These are phyloP conservation scores for Meteorus sp. DNA, from an alignment of 1,140 invertebrate species.

Conservation along the genomic window DNA sequence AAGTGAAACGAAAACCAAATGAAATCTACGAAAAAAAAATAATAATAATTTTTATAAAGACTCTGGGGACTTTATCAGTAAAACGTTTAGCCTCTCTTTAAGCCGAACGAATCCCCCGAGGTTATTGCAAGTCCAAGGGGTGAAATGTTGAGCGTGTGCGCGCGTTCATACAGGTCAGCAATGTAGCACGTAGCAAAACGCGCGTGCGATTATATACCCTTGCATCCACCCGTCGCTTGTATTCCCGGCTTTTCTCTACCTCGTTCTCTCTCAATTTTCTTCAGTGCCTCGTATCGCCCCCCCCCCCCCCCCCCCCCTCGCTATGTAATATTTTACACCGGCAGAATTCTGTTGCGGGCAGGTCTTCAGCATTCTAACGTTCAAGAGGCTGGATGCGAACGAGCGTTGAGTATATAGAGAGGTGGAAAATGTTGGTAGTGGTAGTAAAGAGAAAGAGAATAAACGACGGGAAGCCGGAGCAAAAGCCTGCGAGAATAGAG, in stretches of 20 bases:
- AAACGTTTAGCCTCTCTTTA: background rate
- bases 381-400: constrained; percentile 27
- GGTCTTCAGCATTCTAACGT: constrained; percentile 29
- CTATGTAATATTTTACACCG: constrained; percentile 51
- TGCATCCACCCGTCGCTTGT: no score
- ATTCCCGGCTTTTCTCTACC: no score
- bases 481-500: constrained; percentile 12
- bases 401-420: constrained; percentile 14
- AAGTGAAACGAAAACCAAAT: no score
- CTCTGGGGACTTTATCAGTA: background rate
- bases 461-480: constrained; percentile 24
- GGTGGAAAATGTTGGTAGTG: constrained; percentile 25
- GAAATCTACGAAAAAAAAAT: no score
- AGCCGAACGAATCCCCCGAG: background rate
- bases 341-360: constrained; percentile 47
- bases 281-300: no score
- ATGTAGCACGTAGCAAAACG: no score
- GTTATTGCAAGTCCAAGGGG: background rate
- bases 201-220: no score
- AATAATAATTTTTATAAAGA: no score
- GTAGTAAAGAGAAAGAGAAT: constrained; percentile 16
- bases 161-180: background rate
- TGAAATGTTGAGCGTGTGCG: background rate
- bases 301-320: constrained; percentile 12
- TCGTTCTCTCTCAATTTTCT: no score